Evolutionary conservation across 2,797 vertebrate genomes (phyloP).

Genomic region (Tokudaia muenninki): DNA sequence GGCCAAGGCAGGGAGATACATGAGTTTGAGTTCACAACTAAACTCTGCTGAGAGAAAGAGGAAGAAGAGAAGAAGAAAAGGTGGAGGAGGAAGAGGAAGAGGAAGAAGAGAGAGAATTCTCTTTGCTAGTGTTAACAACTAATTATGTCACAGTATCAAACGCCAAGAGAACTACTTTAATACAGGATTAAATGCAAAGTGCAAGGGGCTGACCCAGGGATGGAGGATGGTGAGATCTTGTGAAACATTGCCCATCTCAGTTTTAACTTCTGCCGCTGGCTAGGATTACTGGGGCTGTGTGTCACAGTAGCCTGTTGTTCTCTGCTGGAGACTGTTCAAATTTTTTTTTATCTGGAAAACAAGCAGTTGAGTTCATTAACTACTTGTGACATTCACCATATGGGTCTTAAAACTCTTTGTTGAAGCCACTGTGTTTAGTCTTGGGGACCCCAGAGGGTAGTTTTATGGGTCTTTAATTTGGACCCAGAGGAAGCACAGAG

Average conservation of each 20-base stretch:
- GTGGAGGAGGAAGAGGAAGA: no score
- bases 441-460: not conserved
- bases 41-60: not conserved
- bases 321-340: not conserved
- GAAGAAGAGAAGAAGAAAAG: not conserved
- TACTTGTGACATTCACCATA: constrained; percentile 2
- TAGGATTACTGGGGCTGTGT: not conserved
- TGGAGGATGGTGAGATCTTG: not conserved
- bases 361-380: not conserved
- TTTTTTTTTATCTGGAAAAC: constrained; percentile 50
- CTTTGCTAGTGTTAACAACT: not conserved
- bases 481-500: constrained; percentile 18
- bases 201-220: not conserved
- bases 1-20: not conserved
- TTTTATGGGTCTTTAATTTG: constrained; percentile 56
- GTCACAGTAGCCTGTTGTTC: not conserved
- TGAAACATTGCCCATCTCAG: not conserved
- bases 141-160: not conserved
- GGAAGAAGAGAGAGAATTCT: not conserved
- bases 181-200: not conserved
- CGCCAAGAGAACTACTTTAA: not conserved
- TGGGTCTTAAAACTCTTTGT: constrained; percentile 16
- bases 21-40: not conserved
- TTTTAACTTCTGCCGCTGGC: not conserved
- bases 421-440: not conserved